Percentiles rank a stretch among this genome's conserved stretches.
Conservation (phyloP, 2,888 invertebrate genomes). For the Uropetala carovei region DNA sequence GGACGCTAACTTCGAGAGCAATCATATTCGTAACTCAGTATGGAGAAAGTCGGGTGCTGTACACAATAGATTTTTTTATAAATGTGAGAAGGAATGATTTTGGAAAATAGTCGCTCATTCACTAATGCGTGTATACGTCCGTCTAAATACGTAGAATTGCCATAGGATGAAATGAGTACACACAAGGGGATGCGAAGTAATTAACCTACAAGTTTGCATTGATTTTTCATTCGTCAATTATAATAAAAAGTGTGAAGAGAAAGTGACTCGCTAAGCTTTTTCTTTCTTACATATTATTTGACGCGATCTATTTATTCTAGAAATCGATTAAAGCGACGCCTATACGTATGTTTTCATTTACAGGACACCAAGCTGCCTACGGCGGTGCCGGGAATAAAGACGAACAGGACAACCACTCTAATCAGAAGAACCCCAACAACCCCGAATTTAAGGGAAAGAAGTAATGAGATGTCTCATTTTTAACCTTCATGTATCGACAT, state of each 20-base stretch:
- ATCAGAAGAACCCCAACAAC: constrained; percentile 72
- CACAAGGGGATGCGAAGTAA: not conserved
- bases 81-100: too few relatives aligned
- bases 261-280: too few relatives aligned
- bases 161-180: not conserved
- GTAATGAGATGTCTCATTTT: constrained; percentile 67
- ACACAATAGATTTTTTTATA: too few relatives aligned
- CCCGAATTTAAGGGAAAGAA: constrained; percentile 67
- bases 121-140: not conserved
- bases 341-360: constrained; percentile 11
- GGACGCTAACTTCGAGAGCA: too few relatives aligned
- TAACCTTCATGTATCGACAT: not conserved
- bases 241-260: too few relatives aligned
- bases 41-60: too few relatives aligned
- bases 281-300: too few relatives aligned
- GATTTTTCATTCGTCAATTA: too few relatives aligned
- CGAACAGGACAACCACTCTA: constrained; percentile 72
- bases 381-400: constrained; percentile 70
- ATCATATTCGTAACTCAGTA: too few relatives aligned
- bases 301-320: not conserved
- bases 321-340: not conserved
- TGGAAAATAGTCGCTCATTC: not conserved
- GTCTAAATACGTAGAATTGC: too few relatives aligned
- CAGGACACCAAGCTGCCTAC: constrained; percentile 71
- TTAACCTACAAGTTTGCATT: too few relatives aligned